Percentiles rank a stretch among this genome's conserved stretches.
Evolutionary conservation across 2,888 invertebrate species (phyloP).

Genomic region (Dusona sp.): DNA sequence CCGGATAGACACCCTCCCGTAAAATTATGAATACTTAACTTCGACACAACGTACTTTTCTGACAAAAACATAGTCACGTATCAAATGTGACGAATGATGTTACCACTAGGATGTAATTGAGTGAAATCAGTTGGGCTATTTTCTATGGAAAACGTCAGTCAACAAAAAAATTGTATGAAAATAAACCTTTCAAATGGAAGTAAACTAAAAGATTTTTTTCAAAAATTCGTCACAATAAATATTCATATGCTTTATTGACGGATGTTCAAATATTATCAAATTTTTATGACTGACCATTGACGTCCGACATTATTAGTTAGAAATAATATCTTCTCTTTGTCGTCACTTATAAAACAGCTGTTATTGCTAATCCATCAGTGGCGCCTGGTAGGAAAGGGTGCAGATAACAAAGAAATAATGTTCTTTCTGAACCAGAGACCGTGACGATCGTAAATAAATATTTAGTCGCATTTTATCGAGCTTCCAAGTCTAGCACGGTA

Average conservation of each 20-base stretch:
- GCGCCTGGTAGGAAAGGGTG: background rate
- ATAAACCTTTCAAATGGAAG: background rate
- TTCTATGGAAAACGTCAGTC: background rate
- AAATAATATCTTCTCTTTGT: background rate
- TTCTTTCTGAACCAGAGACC: background rate
- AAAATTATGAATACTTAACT: background rate
- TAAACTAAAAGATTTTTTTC: background rate
- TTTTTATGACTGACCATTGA: background rate
- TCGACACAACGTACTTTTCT: background rate
- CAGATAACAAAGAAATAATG: background rate
- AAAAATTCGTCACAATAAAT: background rate
- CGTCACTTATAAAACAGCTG: background rate
- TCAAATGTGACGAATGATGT: background rate
- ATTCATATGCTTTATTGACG: background rate
- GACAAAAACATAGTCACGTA: background rate
- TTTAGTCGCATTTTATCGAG: conserved; percentile 47
- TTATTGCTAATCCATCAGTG: background rate
- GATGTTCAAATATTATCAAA: background rate
- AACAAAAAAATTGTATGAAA: background rate
- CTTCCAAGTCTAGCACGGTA: conserved; percentile 17
- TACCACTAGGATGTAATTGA: background rate
- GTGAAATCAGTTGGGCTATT: background rate
- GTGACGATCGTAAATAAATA: conserved; percentile 49
- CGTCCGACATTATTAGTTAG: background rate
- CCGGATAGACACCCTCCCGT: conserved; percentile 20